Evolutionary conservation across 2,888 invertebrate species (phyloP).

Genomic region (Aradus depressus): DNA sequence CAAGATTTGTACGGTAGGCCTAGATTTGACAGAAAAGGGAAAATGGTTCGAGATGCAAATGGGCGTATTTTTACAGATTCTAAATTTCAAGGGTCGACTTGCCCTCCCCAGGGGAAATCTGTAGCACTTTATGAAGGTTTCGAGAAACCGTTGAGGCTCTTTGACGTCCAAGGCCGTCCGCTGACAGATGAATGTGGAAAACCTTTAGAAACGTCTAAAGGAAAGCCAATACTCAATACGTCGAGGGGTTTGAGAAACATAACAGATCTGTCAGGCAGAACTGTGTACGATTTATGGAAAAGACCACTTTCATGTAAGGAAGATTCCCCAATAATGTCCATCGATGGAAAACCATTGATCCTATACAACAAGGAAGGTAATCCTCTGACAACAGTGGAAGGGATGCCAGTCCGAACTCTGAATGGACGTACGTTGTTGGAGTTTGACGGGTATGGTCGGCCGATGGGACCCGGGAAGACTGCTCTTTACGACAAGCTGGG

Average conservation of each 20-base stretch:
- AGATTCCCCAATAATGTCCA: slow-evolving; percentile 11
- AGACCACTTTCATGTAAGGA: slow-evolving; percentile 18
- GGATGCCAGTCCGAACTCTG: not conserved
- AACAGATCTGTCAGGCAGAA: slow-evolving; percentile 8
- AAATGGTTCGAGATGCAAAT: slow-evolving; percentile 16
- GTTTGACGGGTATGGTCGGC: slow-evolving; percentile 22
- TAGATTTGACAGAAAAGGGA: slow-evolving; percentile 6
- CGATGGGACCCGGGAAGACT: slow-evolving; percentile 5
- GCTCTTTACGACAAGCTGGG: slow-evolving; percentile 16
- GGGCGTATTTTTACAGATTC: slow-evolving; percentile 9
- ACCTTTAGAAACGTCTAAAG: slow-evolving; percentile 11
- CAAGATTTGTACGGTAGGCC: slow-evolving; percentile 17
- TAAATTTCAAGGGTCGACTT: slow-evolving; percentile 12
- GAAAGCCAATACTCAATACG: slow-evolving; percentile 11
- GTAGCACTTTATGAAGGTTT: slow-evolving; percentile 3
- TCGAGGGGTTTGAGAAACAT: slow-evolving; percentile 17
- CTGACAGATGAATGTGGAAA: slow-evolving; percentile 20
- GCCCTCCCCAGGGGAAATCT: not conserved
- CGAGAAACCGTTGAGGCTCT: slow-evolving; percentile 12
- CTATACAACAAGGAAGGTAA: slow-evolving; percentile 8
- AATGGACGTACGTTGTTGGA: slow-evolving; percentile 3
- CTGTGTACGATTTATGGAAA: slow-evolving; percentile 15
- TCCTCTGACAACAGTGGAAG: slow-evolving; percentile 7
- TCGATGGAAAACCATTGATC: slow-evolving; percentile 5
- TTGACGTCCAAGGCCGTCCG: slow-evolving; percentile 19